Conservation (phyloP, 1,140 invertebrate genomes). For the Tenebrio molitor region DNA sequence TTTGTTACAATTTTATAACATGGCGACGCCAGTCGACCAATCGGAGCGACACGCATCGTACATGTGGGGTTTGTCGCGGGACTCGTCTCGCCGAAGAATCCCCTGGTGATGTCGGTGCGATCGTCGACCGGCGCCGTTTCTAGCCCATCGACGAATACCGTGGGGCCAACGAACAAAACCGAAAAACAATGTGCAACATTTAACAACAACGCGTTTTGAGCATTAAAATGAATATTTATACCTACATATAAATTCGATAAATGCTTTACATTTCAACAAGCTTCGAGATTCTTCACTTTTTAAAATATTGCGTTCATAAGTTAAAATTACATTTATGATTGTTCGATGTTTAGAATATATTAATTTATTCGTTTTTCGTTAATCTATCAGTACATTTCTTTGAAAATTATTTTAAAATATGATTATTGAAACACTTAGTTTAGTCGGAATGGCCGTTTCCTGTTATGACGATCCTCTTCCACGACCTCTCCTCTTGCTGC, state of each 20-base stretch:
- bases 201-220: slow-evolving; percentile 49
- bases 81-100: background rate
- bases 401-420: slow-evolving; percentile 41
- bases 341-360: slow-evolving; percentile 62
- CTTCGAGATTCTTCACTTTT: slow-evolving; percentile 43
- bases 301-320: slow-evolving; percentile 55
- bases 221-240: slow-evolving; percentile 42
- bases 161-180: slow-evolving; percentile 9
- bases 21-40: background rate
- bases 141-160: background rate
- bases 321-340: slow-evolving; percentile 56
- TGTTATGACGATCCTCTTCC: slow-evolving; percentile 60
- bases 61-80: background rate
- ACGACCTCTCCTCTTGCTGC: slow-evolving; percentile 58
- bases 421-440: slow-evolving; percentile 43
- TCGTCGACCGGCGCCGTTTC: background rate
- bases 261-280: slow-evolving; percentile 40
- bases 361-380: slow-evolving; percentile 45
- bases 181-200: slow-evolving; percentile 49
- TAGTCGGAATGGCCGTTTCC: slow-evolving; percentile 65
- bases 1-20: slow-evolving; percentile 37
- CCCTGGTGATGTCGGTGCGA: background rate
- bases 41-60: background rate
- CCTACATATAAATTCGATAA: slow-evolving; percentile 35
- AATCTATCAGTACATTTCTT: slow-evolving; percentile 42